Percentiles rank a stretch among this genome's conserved stretches.
Conservation (phyloP, 2,113 vertebrate species). For the Tylochromis polylepis region DNA sequence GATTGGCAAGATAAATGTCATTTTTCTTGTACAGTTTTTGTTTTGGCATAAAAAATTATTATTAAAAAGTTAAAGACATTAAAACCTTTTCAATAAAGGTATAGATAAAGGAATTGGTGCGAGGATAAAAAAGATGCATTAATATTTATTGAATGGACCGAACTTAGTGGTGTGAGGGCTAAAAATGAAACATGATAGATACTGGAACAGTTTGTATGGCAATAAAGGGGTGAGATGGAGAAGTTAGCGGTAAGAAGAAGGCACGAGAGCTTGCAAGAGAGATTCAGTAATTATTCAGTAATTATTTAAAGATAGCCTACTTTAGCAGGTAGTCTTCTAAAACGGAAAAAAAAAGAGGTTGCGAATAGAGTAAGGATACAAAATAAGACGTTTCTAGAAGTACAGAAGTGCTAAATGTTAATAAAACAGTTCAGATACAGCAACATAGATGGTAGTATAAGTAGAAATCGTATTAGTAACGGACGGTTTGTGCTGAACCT, state of each 20-base stretch:
- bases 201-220: neutral
- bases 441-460: neutral
- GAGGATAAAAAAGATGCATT: neutral
- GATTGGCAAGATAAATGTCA: neutral
- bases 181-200: neutral
- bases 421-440: neutral
- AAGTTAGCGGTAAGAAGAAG: neutral
- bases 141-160: neutral
- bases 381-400: accelerated
- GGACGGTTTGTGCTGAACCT: neutral
- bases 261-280: neutral
- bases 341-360: neutral
- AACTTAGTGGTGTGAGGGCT: neutral
- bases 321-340: neutral
- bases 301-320: neutral
- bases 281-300: neutral
- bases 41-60: neutral
- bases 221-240: neutral
- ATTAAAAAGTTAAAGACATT: neutral
- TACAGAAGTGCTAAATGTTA: neutral
- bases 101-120: neutral
- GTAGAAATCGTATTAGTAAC: neutral
- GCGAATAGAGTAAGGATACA: neutral
- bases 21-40: neutral
- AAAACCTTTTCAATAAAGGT: neutral